Conservation (phyloP, 30 jellyfish, hydroid and myxozoan species). For the Phacellophora camtschatica region DNA sequence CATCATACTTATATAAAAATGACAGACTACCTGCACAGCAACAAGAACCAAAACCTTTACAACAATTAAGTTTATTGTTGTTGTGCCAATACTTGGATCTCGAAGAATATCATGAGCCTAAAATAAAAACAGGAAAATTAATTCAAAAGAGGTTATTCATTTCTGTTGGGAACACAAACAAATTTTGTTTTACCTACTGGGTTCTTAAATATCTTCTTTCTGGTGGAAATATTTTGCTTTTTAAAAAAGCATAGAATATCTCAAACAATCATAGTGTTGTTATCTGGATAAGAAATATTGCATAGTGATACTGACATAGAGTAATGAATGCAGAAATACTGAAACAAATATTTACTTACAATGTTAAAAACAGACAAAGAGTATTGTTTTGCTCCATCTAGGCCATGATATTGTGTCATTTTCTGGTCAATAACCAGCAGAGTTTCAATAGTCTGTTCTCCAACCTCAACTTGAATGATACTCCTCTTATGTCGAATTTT, state of each 20-base stretch:
- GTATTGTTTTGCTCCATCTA: slow-evolving; percentile 81
- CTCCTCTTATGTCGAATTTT: slow-evolving; percentile 47
- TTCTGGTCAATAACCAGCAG: slow-evolving; percentile 86
- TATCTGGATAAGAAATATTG: too few species aligned
- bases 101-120: slow-evolving; percentile 85
- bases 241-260: too few species aligned
- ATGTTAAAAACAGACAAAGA: slow-evolving; percentile 78
- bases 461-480: slow-evolving; percentile 13
- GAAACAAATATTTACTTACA: slow-evolving; percentile 42
- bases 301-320: too few species aligned
- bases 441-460: slow-evolving; percentile 87
- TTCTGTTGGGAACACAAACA: too few species aligned
- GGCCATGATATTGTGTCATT: slow-evolving; percentile 85
- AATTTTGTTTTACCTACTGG: too few species aligned
- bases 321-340: too few species aligned
- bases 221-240: too few species aligned
- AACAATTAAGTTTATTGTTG: slow-evolving; percentile 73
- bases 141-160: too few species aligned
- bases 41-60: slow-evolving; percentile 71
- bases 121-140: not conserved
- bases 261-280: too few species aligned
- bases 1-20: too few species aligned
- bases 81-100: slow-evolving; percentile 91
- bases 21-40: slow-evolving; percentile 75
- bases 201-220: too few species aligned